Conservation (phyloP, 2,888 invertebrate genomes). For the Cacoxenus indagator region DNA sequence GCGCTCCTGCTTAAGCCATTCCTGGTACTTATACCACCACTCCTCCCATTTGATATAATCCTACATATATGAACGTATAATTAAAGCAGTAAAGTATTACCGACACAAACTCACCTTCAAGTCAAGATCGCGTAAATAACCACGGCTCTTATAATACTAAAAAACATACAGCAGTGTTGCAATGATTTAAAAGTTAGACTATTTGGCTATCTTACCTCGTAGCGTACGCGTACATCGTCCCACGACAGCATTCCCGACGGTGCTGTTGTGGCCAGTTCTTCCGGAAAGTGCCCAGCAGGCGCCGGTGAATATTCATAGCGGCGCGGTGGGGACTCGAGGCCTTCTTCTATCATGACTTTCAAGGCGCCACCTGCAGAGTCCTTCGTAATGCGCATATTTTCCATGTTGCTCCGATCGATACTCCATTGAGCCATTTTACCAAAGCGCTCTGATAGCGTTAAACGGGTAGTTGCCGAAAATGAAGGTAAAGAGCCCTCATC, state of each 20-base stretch:
- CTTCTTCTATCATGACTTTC: conserved; percentile 83
- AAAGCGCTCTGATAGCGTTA: conserved; percentile 88
- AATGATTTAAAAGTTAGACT: not conserved
- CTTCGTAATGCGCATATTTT: conserved; percentile 88
- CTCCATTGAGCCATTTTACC: conserved; percentile 95
- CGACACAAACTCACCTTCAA: conserved; percentile 60
- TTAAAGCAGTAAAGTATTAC: not conserved
- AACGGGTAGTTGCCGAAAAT: conserved; percentile 75
- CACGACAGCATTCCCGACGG: conserved; percentile 82
- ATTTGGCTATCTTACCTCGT: conserved; percentile 71
- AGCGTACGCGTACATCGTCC: conserved; percentile 90
- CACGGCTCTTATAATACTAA: conserved; percentile 86
- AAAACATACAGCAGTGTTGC: not conserved
- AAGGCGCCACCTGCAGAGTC: conserved; percentile 80
- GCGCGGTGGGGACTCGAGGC: conserved; percentile 75
- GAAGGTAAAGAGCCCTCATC: conserved; percentile 73
- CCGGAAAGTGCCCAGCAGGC: conserved; percentile 84
- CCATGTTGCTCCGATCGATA: conserved; percentile 84
- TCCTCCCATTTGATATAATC: conserved; percentile 95
- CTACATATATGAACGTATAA: conserved; percentile 56
- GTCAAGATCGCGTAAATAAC: conserved; percentile 81
- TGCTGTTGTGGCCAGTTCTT: conserved; percentile 81
- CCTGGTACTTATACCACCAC: conserved; percentile 93
- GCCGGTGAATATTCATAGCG: conserved; percentile 75
- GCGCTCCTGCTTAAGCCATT: conserved; percentile 81